A percentile compares a stretch with the other conserved stretches of the same genome.
Conservation (phyloP, 2,797 vertebrate species). For the Tympanoctomys barrerae region DNA sequence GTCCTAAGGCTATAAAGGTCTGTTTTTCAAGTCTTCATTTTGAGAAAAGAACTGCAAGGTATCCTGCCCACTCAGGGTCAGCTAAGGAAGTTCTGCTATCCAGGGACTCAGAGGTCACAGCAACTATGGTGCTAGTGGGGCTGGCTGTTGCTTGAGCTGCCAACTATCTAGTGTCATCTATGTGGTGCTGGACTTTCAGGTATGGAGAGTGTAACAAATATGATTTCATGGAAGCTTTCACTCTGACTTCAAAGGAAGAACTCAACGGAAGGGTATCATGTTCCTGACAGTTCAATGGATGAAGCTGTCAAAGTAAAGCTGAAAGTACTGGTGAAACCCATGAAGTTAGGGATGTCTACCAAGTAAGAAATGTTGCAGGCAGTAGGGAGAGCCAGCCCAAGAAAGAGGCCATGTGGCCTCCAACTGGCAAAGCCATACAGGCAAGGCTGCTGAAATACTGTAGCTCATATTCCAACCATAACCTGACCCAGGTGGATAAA, state of each 20-base stretch:
- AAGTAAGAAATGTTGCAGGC: not conserved
- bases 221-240: not conserved
- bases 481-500: not conserved
- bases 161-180: not conserved
- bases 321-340: not conserved
- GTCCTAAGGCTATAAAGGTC: not conserved
- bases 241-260: not conserved
- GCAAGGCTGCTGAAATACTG: not conserved
- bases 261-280: not conserved
- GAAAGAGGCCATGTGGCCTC: not conserved
- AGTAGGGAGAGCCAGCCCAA: not conserved
- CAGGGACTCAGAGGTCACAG: not conserved
- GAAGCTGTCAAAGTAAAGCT: not conserved
- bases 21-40: not conserved
- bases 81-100: not conserved
- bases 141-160: not conserved
- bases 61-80: not conserved
- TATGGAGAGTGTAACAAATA: not conserved
- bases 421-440: not conserved
- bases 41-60: not conserved
- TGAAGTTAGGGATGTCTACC: not conserved
- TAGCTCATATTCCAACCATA: not conserved
- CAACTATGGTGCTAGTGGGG: not conserved
- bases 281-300: not conserved
- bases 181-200: not conserved